Base-by-base conservation (phyloP, 2,797 vertebrate genomes). In the Oophaga sylvatica region DNA sequence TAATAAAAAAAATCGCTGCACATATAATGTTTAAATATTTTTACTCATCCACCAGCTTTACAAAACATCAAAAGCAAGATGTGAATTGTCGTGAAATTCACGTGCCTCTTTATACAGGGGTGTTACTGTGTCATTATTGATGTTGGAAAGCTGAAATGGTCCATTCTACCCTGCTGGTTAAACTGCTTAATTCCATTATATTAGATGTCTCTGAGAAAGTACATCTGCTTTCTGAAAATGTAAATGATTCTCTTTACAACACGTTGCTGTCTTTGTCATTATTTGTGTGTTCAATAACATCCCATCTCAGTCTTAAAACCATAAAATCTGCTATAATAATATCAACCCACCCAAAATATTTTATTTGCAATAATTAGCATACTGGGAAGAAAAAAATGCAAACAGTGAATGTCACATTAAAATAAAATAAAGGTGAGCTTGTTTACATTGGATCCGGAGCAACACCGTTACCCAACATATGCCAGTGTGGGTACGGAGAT, bases 111-210 rank as follows among this genome's bases (percentile, higher is more conserved):
- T 94, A 70, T 92, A 85, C 90, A 91, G 65, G 71, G 91, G 92
- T 94, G 88, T 83, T 95, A 95, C 84, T 95, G 91, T 94, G 92
- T 91, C 90, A 91, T 88, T 92, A 89, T 93, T 92, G 92, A 94
- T 92, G 92, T 90, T 91, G 93, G 94, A 94, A 91, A 94, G 93
- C 92, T 93, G 92, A 95, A 95, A 93, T 29, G 90, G 93, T 91
- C 92, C 93, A 93, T 94, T 95, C 92, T 87, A 92, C 93, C 93
- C 93, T 93, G 93, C 93, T 94, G 93, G 88, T 94, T 94, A 94
- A 95, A 95, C 94, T 94, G 92, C 94, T 92, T 94, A 95, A 95
- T 95, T 95, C 95, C 94, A 95, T 95, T 95, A 93, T 91, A 92
- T 95, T 93, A 95, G 93, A 92, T 90, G 90, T 93, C 95, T 95